A percentile compares a stretch with the other conserved stretches of the same genome.
These are phyloP conservation scores for Ametastegia equiseti DNA, from an alignment of 2,888 invertebrate genomes.

Conservation along the genomic window DNA sequence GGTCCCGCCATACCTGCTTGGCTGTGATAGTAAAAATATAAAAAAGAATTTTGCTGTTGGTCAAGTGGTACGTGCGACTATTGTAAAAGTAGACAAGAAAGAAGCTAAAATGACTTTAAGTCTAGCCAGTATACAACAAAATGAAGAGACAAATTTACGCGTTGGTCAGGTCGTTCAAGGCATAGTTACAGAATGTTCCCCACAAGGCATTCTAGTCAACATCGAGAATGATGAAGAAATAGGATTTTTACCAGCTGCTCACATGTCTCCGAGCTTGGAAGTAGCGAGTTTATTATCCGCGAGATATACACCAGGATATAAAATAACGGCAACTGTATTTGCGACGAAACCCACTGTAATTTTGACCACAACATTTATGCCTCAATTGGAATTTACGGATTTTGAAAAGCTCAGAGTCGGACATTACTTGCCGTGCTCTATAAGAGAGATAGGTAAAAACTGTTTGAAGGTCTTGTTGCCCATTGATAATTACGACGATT, in stretches of 20 bases:
- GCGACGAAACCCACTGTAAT: slow-evolving; percentile 63
- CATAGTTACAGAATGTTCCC: slow-evolving; percentile 63
- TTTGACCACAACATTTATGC: slow-evolving; percentile 64
- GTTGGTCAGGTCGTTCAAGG: slow-evolving; percentile 67
- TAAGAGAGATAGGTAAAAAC: slow-evolving; percentile 59
- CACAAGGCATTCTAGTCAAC: slow-evolving; percentile 64
- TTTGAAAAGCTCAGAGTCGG: slow-evolving; percentile 61
- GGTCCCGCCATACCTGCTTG: slow-evolving; percentile 74
- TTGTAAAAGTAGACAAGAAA: slow-evolving; percentile 57
- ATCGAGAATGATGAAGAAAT: slow-evolving; percentile 55
- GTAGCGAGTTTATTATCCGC: slow-evolving; percentile 63
- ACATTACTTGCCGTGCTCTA: slow-evolving; percentile 65
- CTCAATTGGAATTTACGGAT: slow-evolving; percentile 54
- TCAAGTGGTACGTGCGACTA: slow-evolving; percentile 76
- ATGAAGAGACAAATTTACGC: slow-evolving; percentile 49
- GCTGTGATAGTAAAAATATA: slow-evolving; percentile 68
- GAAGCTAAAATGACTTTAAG: slow-evolving; percentile 56
- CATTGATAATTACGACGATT: slow-evolving; percentile 58
- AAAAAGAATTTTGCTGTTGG: slow-evolving; percentile 79
- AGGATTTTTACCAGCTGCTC: slow-evolving; percentile 69
- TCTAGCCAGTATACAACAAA: slow-evolving; percentile 47
- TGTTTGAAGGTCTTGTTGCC: slow-evolving; percentile 65
- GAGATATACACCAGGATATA: slow-evolving; percentile 63
- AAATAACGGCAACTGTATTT: slow-evolving; percentile 66
- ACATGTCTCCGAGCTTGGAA: slow-evolving; percentile 67